Evolutionary conservation across 1,140 invertebrate species (phyloP), one percentile per base, ranked within the genome.

Genomic region (Bombus turneri): DNA sequence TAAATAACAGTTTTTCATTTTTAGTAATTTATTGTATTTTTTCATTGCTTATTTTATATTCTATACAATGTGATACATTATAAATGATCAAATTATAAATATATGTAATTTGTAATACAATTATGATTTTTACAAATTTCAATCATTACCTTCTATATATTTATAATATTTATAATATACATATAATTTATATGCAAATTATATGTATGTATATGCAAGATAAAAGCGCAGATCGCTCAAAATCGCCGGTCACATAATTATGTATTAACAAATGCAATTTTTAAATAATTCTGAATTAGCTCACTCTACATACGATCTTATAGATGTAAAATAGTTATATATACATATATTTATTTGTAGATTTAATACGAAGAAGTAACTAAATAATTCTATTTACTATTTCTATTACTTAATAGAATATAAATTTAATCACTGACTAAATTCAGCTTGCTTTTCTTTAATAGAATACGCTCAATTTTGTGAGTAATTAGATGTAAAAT

Each of bases 1-100:
- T 53, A 83, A 83, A 82, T 75, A 76, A 83, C 64, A 37, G 18
- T 75, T 83, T 66, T n/a, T 39, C 22, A 64, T 66, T 82, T 75
- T 74, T 66, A 74, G 18, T 83, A 83, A 75, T 53, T 66, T 43
- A 73, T 64, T 68, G 3, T 25, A 53, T 74, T 28, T 75, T 82
- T 6, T 39, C 31, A 66, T 71, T n/a, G n/a, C n/a, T 10, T 68
- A 73, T 37, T 71, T 37, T 53, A 80, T 53, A 28, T 15, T 57
- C 57, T 39, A 47, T 9, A 53, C 9, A n/a, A 25, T 37, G 18
- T 15, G 18, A 12, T 18, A 39, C 8, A n/a, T n/a, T 53, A 18
- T n/a, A 31, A 71, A 53, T 34, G n/a, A 31, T 53, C 57, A 13
- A 79, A 47, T 47, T 37, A 37, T 47, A 31, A 71, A 53, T n/a